Conservation (phyloP, 2,113 vertebrate species). For the Motacilla alba region DNA sequence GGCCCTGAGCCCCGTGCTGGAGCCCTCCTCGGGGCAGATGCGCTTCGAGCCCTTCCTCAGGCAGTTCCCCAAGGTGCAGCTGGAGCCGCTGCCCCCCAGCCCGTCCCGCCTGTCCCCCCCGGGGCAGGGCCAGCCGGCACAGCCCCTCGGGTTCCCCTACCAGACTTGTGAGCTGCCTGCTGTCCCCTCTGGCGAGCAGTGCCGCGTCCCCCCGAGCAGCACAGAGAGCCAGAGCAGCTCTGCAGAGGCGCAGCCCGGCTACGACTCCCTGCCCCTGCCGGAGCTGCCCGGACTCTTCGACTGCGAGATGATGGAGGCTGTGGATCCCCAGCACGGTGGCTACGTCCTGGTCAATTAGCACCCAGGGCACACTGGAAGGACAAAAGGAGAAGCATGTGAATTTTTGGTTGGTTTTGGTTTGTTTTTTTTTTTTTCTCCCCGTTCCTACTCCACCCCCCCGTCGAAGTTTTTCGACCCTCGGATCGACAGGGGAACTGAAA, state of each 20-base stretch:
- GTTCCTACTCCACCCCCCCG: neutral
- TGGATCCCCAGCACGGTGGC: conserved; percentile 90
- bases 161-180: conserved; percentile 73
- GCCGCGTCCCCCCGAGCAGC: conserved; percentile 36
- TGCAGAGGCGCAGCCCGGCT: conserved; percentile 55
- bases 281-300: conserved; percentile 88
- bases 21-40: conserved; percentile 76
- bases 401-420: neutral
- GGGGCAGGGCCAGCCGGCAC: neutral
- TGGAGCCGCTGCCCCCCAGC: conserved; percentile 75
- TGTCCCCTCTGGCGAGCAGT: conserved; percentile 50
- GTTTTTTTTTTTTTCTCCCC: neutral
- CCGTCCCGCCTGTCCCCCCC: conserved; percentile 53
- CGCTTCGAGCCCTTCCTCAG: conserved; percentile 73
- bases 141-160: conserved; percentile 76
- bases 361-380: neutral
- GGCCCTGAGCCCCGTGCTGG: conserved; percentile 76
- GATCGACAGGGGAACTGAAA: conserved; percentile 15
- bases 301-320: conserved; percentile 97
- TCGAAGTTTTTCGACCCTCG: conserved; percentile 44
- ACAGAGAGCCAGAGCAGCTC: conserved; percentile 49
- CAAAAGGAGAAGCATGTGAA: conserved; percentile 36
- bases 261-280: conserved; percentile 72
- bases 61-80: conserved; percentile 75
- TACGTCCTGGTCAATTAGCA: conserved; percentile 92